Conservation (phyloP, 2,797 vertebrate species). For the Megaceryle alcyon region DNA sequence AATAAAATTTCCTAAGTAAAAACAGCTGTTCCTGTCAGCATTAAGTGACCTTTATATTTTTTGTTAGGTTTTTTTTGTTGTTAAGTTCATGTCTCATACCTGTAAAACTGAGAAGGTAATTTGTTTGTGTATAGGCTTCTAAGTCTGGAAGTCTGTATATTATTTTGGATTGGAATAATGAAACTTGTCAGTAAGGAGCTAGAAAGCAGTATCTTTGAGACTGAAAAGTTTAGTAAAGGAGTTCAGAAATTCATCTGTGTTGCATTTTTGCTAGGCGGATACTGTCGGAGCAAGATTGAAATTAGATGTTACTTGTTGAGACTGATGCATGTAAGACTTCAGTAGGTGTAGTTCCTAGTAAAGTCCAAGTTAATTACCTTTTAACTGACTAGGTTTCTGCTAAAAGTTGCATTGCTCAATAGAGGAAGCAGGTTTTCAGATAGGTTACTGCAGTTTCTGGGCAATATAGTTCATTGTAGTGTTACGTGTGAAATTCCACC, state of each 20-base stretch:
- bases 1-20: background rate
- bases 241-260: background rate
- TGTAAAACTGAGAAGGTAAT: background rate
- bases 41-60: background rate
- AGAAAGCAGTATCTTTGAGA: background rate
- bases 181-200: background rate
- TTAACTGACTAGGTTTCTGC: background rate
- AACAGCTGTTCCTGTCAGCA: background rate
- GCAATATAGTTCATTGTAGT: rapidly evolving
- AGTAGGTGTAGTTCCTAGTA: background rate
- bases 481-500: background rate
- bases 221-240: background rate
- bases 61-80: background rate
- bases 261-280: background rate
- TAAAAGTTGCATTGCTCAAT: background rate
- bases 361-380: background rate
- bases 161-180: background rate
- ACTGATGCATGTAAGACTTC: background rate
- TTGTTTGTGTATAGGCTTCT: background rate
- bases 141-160: background rate
- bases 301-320: background rate
- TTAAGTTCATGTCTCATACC: background rate
- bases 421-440: background rate
- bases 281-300: background rate
- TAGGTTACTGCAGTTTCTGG: rapidly evolving